Base-by-base conservation (phyloP, 2,113 vertebrate species). In the Acanthochromis polyacanthus region DNA sequence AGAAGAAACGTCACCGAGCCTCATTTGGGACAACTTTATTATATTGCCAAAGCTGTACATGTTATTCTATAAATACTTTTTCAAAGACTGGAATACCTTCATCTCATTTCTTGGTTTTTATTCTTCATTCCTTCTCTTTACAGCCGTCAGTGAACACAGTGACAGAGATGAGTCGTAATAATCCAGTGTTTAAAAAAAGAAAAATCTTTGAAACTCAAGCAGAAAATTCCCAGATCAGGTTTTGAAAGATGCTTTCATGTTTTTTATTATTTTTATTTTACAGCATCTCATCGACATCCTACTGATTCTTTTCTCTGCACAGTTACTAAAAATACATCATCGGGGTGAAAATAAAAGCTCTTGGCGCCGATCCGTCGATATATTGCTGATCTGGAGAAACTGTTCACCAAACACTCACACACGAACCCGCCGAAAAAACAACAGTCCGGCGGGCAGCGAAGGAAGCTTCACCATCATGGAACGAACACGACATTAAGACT, bases 11-110 rank as follows among this genome's bases (percentile, higher is more conserved):
- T 9, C 51, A 3, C 63, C 0, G 10, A 43, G 30, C 70, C 84
- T 84, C 23, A 72, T 91, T 90, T 91, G 87, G 85, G 90, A 94
- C 91, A 90, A 92, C 86, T 94, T 95, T 95, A 94, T 94, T 93
- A 84, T 92, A 92, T 93, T 93, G 91, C 93, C 91, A 92, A 94
- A 94, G 92, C 93, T 94, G 93, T 93, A 94, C 93, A 93, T 88
- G 53, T 91, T 88, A 53, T 91, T 93, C 89, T 94, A 94, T 93
- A 93, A 94, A 93, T 91, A 92, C 73, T 72, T 90, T 78, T 57
- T 85, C 82, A 89, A 83, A 89, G 69, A 89, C 88, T 92, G 91
- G 89, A 94, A 87, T 91, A 91, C 78, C 88, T 70, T 52, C 66
- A 69, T 86, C 75, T 90, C 74, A 52, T 73, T 78, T 74, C 58